Base-by-base conservation (phyloP, 2,888 invertebrate species). In the Matsumyia berberina region DNA sequence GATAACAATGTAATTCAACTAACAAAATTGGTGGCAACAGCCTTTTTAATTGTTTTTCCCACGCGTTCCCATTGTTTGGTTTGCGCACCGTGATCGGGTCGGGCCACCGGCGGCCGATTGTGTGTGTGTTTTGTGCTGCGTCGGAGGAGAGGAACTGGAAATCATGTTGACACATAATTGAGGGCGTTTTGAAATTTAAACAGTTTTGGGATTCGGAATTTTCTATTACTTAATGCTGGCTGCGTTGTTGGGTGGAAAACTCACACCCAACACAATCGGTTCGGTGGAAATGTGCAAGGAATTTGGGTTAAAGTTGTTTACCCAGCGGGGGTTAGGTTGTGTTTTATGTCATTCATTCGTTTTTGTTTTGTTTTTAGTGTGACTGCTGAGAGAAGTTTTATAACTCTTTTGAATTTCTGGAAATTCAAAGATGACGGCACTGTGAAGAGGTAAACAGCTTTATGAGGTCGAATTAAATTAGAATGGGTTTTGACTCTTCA, bases 121-220 rank as follows among this genome's bases (percentile, higher is more conserved):
- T 74, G 17, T 57, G 37, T 74, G 55, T 57, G 66, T 64, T 70
- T 33, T 49, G 31, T 8, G 39, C 24, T 51, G 35, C 17, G 29
- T 46, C 42, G 66, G 66, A 17, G 78, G 15, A 67, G 57, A 15
- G 51, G 60, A 62, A 46, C 58, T 76, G 74, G 66, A 76, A 85
- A 80, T 80, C 85, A 85, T 80, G 80, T 85, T 85, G 85, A 85
- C 85, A 85, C 85, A 85, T 85, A 85, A 80, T 85, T 85, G 85
- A 80, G 80, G 85, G 80, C 85, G 85, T 85, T 85, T 80, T 80
- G 85, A 80, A 85, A 85, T 66, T 80, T 70, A 80, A 80, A 85
- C 64, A 76, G 31, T 79, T 85, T 79, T 79, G 44, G 66, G 39
- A 24, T 46, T 73, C 24, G 67, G 62, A 73, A 78, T 79, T 78